Evolutionary conservation across 2,113 vertebrate genomes (phyloP).

Genomic region (mouse (Mus musculus)): DNA sequence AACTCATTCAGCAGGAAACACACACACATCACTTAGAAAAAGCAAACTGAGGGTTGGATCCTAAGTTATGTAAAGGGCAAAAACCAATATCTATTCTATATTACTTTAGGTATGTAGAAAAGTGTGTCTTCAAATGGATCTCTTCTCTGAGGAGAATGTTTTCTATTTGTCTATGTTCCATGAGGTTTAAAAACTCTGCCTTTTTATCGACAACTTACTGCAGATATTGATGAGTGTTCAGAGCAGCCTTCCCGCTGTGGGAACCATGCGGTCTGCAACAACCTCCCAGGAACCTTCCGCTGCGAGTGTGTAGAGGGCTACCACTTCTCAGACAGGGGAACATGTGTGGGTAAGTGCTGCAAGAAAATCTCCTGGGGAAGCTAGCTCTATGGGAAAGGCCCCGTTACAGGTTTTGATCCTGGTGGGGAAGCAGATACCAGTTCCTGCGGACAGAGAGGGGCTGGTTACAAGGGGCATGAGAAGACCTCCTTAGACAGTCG

Average conservation of each 20-base stretch:
- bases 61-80: not conserved
- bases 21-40: not conserved
- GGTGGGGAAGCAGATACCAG: too few relatives aligned
- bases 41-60: not conserved
- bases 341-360: conserved; percentile 91
- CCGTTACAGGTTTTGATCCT: not conserved
- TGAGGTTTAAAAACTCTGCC: not conserved
- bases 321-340: conserved; percentile 90
- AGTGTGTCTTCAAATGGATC: not conserved
- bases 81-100: not conserved
- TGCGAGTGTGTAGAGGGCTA: conserved; percentile 94
- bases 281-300: conserved; percentile 95
- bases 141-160: not conserved
- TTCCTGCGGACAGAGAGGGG: not conserved
- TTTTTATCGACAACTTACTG: not conserved
- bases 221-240: conserved; percentile 94
- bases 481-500: too few relatives aligned
- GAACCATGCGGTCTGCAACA: conserved; percentile 91
- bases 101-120: not conserved
- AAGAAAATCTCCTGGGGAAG: rapidly evolving
- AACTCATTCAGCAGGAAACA: not conserved
- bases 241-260: conserved; percentile 90
- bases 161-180: not conserved
- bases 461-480: not conserved
- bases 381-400: rapidly evolving